phyloP scores from a whole-genome alignment of 2,797 vertebrate species.

The Onychomys torridus region DNA sequence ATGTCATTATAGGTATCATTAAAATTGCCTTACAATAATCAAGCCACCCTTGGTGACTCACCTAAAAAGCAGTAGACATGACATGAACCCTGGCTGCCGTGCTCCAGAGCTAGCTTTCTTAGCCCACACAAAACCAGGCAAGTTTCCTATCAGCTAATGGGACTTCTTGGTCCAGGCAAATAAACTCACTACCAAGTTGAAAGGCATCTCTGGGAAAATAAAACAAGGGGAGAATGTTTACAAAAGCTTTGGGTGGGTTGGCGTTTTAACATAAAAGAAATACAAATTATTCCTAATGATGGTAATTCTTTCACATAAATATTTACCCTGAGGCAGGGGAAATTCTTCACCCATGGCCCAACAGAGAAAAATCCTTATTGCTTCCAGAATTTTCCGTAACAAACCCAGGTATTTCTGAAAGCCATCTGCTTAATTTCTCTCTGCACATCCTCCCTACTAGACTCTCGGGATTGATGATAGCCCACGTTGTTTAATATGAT shows the following conservation, averaged over 20 bases:
- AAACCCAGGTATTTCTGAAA: neutral
- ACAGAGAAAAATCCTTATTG: neutral
- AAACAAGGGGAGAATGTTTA: constrained; percentile 29
- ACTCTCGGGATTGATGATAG: neutral
- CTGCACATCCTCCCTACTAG: neutral
- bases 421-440: neutral
- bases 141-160: neutral
- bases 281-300: neutral
- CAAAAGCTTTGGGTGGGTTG: constrained; percentile 5
- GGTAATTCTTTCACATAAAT: constrained; percentile 2
- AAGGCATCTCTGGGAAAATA: neutral
- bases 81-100: neutral
- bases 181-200: constrained; percentile 23
- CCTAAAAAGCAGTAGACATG: neutral
- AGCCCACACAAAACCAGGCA: neutral
- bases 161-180: neutral
- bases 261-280: neutral
- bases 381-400: neutral
- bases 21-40: constrained; percentile 41
- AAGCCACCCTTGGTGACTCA: neutral
- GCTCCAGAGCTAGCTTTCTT: neutral
- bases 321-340: neutral
- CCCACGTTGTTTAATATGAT: neutral
- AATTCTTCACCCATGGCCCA: neutral
- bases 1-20: constrained; percentile 4